Base-by-base conservation (phyloP, 2,888 invertebrate genomes). In the Lasioglossum morio region DNA sequence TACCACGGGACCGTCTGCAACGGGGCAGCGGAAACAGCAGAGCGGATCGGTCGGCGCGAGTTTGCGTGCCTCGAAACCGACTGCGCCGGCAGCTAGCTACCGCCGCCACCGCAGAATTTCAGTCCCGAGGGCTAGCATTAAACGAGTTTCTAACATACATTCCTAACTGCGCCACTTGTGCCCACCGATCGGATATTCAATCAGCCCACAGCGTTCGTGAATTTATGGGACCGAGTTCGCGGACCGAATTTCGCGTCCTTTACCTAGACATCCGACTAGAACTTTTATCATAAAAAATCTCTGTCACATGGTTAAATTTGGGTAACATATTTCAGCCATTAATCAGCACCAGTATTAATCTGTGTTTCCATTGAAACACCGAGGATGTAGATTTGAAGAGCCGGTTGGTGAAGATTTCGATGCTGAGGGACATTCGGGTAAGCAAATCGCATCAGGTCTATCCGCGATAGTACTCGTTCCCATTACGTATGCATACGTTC, bases 61-160 rank as follows among this genome's bases (percentile, higher is more conserved):
- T 91, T 91, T 86, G 89, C 88, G 85, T 83, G 90, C 79, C 81
- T 81, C 73, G 84, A 79, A 78, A 88, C 82, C 81, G 86, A 84
- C 80, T 84, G 90, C 82, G 82, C 66, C 57, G 80, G 60, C 81
- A 82, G 60, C 60, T 53, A 78, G 70, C 86, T 79, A 53, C 87
- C 79, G 72, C 81, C 72, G 66, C 69, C 79, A 63, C 89, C 87
- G 84, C 88, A 87, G 90, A 88, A 90, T 91, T 91, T 91, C 90
- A 90, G 81, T 91, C 90, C 85, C 88, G 81, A 78, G 87, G 90
- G 91, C 82, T 76, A 86, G 79, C 81, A 82, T 89, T 91, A 90
- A 91, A 91, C 87, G 91, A 91, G 90, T 91, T 91, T 89, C 90
- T 88, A 91, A 91, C 91, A 87, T 91, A 88, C 91, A 87, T 89